phyloP scores from a whole-genome alignment of 2,888 invertebrate species.

The Drosophila crucigera region DNA sequence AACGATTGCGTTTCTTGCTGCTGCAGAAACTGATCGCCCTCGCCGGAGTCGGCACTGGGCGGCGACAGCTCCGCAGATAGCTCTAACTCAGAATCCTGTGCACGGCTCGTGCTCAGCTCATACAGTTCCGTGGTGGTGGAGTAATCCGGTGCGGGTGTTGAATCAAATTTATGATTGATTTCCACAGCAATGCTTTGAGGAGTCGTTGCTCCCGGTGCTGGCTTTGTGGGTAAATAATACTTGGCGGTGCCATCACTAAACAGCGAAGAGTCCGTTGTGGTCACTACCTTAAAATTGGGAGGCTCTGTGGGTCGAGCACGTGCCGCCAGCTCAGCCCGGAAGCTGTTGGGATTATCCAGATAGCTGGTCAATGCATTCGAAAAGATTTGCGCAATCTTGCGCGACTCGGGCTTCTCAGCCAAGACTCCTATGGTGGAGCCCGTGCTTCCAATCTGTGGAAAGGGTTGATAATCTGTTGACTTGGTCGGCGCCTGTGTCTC shows the following conservation, averaged over 20 bases:
- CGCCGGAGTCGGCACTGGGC: constrained; percentile 85
- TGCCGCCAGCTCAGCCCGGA: constrained; percentile 91
- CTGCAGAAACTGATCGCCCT: constrained; percentile 88
- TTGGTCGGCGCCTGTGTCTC: constrained; percentile 39
- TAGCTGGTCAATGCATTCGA: constrained; percentile 93
- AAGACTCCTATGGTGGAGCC: constrained; percentile 87
- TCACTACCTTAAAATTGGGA: constrained; percentile 82
- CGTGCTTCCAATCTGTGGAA: constrained; percentile 86
- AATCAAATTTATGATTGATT: constrained; percentile 79
- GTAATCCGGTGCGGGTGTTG: constrained; percentile 69
- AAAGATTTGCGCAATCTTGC: constrained; percentile 93
- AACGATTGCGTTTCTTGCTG: constrained; percentile 90
- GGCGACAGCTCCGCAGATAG: constrained; percentile 84
- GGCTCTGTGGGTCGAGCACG: constrained; percentile 92
- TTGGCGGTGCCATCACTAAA: constrained; percentile 80
- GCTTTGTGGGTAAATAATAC: constrained; percentile 81
- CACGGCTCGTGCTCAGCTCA: constrained; percentile 86
- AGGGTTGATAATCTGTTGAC: constrained; percentile 52
- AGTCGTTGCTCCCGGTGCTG: constrained; percentile 83
- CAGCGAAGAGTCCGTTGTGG: constrained; percentile 70
- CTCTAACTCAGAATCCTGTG: constrained; percentile 81
- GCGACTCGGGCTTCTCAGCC: constrained; percentile 87
- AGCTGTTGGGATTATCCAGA: constrained; percentile 92
- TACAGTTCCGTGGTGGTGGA: constrained; percentile 82
- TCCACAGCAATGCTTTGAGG: constrained; percentile 88